Conservation (phyloP, 2,888 invertebrate genomes). For the Drosophila mayaguana region DNA sequence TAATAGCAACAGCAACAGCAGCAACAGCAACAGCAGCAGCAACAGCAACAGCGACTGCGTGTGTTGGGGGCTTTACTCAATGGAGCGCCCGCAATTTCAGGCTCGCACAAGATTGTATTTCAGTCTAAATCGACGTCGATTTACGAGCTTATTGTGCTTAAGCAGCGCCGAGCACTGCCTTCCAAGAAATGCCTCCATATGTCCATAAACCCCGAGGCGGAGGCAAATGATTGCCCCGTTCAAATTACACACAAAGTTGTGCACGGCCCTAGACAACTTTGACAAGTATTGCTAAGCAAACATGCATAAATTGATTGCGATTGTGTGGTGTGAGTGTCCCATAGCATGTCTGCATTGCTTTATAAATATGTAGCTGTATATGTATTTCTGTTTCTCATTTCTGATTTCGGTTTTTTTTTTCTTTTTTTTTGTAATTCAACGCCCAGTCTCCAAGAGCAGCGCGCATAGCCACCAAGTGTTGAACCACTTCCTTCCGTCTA, state of each 20-base stretch:
- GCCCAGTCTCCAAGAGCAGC: slow-evolving; percentile 41
- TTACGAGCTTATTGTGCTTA: slow-evolving; percentile 71
- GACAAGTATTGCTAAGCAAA: slow-evolving; percentile 80
- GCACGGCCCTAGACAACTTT: slow-evolving; percentile 74
- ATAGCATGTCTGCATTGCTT: slow-evolving; percentile 5
- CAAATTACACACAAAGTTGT: slow-evolving; percentile 78
- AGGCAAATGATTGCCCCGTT: slow-evolving; percentile 62
- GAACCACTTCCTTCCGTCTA: slow-evolving; percentile 71
- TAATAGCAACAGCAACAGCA: not conserved
- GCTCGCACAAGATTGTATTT: slow-evolving; percentile 65
- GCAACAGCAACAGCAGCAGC: slow-evolving; percentile 15
- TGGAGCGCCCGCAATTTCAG: slow-evolving; percentile 60
- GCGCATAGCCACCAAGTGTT: slow-evolving; percentile 30
- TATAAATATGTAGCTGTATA: not conserved
- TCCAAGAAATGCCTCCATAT: slow-evolving; percentile 61
- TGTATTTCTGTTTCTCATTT: slow-evolving; percentile 6
- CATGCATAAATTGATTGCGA: slow-evolving; percentile 75
- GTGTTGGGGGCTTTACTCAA: slow-evolving; percentile 72
- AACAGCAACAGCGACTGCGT: slow-evolving; percentile 43
- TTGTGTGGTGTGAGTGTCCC: not conserved
- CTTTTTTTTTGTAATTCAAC: slow-evolving; percentile 42
- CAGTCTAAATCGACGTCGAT: slow-evolving; percentile 74
- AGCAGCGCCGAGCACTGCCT: slow-evolving; percentile 39
- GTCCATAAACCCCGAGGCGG: slow-evolving; percentile 1
- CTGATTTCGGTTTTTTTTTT: too few species aligned